phyloP scores from a whole-genome alignment of 2,888 invertebrate genomes.

The Antheraea assamensis region DNA sequence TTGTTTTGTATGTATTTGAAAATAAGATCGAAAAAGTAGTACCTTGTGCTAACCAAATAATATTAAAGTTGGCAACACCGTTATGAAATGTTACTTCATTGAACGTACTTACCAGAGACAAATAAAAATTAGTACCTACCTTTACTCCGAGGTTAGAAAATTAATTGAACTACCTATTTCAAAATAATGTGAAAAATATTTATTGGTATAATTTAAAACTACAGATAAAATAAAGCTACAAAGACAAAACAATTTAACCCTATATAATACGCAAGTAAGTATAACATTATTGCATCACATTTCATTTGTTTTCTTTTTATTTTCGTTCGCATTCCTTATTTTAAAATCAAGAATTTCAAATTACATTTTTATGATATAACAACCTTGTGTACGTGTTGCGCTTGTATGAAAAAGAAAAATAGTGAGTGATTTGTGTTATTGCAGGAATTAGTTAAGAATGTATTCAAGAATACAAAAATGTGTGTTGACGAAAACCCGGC shows the following conservation, averaged over 20 bases:
- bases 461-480: constrained; percentile 65
- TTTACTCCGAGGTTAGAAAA: not conserved
- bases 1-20: no score
- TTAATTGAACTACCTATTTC: not conserved
- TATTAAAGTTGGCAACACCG: not conserved
- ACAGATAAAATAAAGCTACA: not conserved
- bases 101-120: not conserved
- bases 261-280: constrained; percentile 34
- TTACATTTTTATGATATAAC: constrained; percentile 4
- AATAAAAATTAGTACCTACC: no score
- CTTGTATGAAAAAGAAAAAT: constrained; percentile 51
- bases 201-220: not conserved
- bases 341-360: not conserved
- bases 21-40: no score
- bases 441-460: constrained; percentile 62
- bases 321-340: constrained; percentile 6
- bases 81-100: not conserved
- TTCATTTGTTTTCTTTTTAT: constrained; percentile 51
- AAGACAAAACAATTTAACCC: not conserved
- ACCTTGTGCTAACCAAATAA: no score
- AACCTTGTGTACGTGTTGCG: constrained; percentile 39
- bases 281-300: constrained; percentile 44
- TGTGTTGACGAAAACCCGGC: constrained; percentile 46
- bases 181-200: not conserved
- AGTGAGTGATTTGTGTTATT: constrained; percentile 67